Conservation (phyloP, 1,140 invertebrate species). For the Ceratitis capitata region DNA sequence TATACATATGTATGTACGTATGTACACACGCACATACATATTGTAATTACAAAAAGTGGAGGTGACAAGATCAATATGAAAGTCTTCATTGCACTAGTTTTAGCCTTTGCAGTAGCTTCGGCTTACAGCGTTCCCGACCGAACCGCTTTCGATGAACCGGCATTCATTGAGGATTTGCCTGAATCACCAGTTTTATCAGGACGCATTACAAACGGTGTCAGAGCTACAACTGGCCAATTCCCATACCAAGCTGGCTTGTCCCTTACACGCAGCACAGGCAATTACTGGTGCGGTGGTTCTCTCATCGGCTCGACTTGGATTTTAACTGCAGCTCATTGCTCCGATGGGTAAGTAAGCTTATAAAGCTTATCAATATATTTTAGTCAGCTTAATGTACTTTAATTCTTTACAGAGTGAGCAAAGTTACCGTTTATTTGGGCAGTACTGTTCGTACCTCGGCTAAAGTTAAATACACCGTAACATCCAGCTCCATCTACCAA, state of each 20-base stretch:
- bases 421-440: slow-evolving; percentile 28
- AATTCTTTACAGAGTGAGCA: neutral
- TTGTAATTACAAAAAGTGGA: no score
- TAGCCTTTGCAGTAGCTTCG: slow-evolving; percentile 37
- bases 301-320: slow-evolving; percentile 36
- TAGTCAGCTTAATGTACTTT: neutral
- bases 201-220: slow-evolving; percentile 59
- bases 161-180: neutral
- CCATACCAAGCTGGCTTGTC: slow-evolving; percentile 41
- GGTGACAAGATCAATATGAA: slow-evolving; percentile 40
- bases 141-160: neutral
- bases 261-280: neutral
- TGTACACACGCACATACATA: no score
- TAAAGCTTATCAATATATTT: neutral
- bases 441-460: neutral
- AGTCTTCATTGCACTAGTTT: slow-evolving; percentile 23
- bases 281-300: slow-evolving; percentile 41
- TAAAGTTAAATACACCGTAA: slow-evolving; percentile 35
- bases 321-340: slow-evolving; percentile 43
- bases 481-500: neutral
- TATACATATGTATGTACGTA: no score
- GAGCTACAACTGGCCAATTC: slow-evolving; percentile 32
- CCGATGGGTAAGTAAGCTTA: neutral
- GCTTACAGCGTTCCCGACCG: neutral
- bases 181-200: slow-evolving; percentile 40